Percentiles rank a stretch among this genome's conserved stretches.
Conservation (phyloP, 2,888 invertebrate genomes). For the Pseudococcus longispinus region DNA sequence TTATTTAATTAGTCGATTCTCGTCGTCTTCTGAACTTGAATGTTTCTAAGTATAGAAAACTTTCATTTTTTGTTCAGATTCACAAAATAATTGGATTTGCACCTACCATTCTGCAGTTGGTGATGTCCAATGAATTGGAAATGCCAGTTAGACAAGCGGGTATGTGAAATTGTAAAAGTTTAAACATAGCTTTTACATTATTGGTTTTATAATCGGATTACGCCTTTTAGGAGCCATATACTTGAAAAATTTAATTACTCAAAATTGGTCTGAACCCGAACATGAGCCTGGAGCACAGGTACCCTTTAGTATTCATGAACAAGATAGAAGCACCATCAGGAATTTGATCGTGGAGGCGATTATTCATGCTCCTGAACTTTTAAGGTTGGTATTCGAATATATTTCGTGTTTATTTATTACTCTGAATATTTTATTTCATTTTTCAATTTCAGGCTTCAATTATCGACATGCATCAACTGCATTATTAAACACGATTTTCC, state of each 20-base stretch:
- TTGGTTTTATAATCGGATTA: not conserved
- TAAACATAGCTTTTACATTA: not conserved
- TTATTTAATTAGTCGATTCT: not conserved
- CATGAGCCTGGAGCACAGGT: conserved; percentile 74
- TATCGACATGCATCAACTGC: conserved; percentile 89
- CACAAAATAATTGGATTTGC: conserved; percentile 96
- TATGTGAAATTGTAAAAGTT: conserved; percentile 60
- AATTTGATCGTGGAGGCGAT: conserved; percentile 95
- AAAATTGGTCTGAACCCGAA: conserved; percentile 88
- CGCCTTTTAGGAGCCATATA: conserved; percentile 79
- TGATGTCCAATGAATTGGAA: conserved; percentile 88
- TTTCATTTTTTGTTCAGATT: conserved; percentile 68
- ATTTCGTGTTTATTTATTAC: not conserved
- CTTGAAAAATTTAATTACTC: conserved; percentile 89
- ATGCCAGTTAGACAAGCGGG: conserved; percentile 93
- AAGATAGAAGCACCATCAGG: conserved; percentile 91
- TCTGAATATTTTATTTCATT: not conserved
- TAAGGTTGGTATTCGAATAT: conserved; percentile 66
- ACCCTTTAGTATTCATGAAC: conserved; percentile 91
- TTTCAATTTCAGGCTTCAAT: conserved; percentile 72
- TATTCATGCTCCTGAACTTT: conserved; percentile 88
- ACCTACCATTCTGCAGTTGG: conserved; percentile 89
- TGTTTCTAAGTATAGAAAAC: conserved; percentile 38
- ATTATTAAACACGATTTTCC: conserved; percentile 97
- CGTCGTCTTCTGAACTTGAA: not conserved